Percentiles rank a stretch among this genome's conserved stretches.
Conservation (phyloP, 2,888 invertebrate species). For the Elmis aenea region DNA sequence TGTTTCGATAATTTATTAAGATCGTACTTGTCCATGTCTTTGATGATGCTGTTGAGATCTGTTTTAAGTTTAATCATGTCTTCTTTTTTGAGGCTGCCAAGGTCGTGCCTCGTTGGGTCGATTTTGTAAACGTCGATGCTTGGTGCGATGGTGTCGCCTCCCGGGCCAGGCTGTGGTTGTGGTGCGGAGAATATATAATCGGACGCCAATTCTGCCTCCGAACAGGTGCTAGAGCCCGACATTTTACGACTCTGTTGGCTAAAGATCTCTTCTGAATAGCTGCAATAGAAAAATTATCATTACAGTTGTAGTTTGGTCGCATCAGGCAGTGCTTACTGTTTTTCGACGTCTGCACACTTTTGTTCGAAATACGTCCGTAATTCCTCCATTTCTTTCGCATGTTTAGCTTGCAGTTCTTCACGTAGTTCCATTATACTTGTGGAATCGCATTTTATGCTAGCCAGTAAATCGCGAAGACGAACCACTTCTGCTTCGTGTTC, state of each 20-base stretch:
- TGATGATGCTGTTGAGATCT: conserved; percentile 30
- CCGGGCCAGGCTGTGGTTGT: conserved; percentile 15
- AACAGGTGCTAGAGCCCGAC: conserved; percentile 44
- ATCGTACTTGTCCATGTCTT: conserved; percentile 28
- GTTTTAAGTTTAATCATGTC: conserved; percentile 35
- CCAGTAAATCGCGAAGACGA: conserved; percentile 52
- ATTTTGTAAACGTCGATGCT: conserved; percentile 6
- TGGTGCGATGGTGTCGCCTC: conserved; percentile 14
- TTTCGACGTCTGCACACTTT: conserved; percentile 74
- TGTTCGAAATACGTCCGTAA: conserved; percentile 73
- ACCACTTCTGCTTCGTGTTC: conserved; percentile 52
- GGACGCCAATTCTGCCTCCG: conserved; percentile 46
- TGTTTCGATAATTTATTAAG: conserved; percentile 33
- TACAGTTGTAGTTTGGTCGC: conserved; percentile 3
- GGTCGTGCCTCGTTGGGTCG: conserved; percentile 18
- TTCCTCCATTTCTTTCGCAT: conserved; percentile 74
- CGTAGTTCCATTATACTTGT: conserved; percentile 53
- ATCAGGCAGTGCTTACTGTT: conserved; percentile 61
- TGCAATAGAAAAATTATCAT: conserved; percentile 30
- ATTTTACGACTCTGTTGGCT: conserved; percentile 61
- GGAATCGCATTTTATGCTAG: conserved; percentile 55
- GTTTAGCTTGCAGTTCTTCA: conserved; percentile 59
- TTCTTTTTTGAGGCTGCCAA: conserved; percentile 28
- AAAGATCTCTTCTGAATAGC: conserved; percentile 63
- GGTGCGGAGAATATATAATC: conserved; percentile 38